Evolutionary conservation across 2,888 invertebrate species (phyloP), one percentile per base, ranked within the genome.

Genomic region (Petrophora chlorosata): DNA sequence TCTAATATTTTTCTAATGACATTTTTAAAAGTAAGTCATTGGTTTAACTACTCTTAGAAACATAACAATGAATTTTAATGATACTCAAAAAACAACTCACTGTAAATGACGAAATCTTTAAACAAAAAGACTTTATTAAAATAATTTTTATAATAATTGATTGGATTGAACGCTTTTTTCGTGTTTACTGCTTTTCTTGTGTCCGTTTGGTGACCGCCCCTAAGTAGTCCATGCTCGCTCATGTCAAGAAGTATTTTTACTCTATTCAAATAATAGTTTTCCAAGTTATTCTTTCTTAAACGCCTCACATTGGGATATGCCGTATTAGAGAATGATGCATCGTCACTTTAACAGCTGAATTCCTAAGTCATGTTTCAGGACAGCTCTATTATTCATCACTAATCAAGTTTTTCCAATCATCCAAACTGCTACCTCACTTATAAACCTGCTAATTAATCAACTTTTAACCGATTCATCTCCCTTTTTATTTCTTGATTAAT

Each of bases 141-240:
- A 76, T 79, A 77, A 74, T 73, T 82, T 84, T 75, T 75, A 79
- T 73, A 81, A 82, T 81, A 84, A 87, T 87, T 89, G 90, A 91
- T 90, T 90, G 90, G 90, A 91, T 90, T 91, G 91, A 91, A 82
- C 90, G 91, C 91, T 91, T 89, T 57, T 86, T 86, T 91, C 91
- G 90, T 91, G 91, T 91, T 86, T 90, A 90, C 85, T 85, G 91
- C 91, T 91, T 91, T 91, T 87, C 91, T 91, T 91, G 91, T 91
- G 91, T 91, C 90, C 87, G 90, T 88, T 90, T 90, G 89, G 83
- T 90, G 90, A 90, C 88, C 87, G 82, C 82, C 86, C 90, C 87
- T 73, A 73, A 87, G 89, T 91, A 90, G 90, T 81, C 90, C 88
- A 88, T 89, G 90, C 89, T 90, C 90, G 88, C 83, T 88, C 90